Base-by-base conservation (phyloP, 2,797 vertebrate genomes). In the Pangasius mekongensis region DNA sequence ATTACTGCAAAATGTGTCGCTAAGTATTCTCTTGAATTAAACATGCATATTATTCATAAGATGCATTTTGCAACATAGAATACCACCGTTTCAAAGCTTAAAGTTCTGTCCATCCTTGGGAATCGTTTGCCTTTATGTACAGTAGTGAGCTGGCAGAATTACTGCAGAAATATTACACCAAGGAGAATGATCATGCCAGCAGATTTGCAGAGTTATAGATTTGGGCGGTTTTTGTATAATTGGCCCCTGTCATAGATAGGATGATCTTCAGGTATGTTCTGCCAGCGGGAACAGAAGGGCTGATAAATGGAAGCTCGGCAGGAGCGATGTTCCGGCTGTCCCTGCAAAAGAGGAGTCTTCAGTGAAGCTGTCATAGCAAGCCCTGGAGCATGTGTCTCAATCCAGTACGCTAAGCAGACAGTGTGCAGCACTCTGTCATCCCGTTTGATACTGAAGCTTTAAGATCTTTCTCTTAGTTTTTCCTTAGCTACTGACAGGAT, bases 21-120 rank as follows among this genome's bases (percentile, higher is more conserved):
- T 84, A 67, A 84, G 13, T 52, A 22, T 69, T 67, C 47, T 47
- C 90, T 91, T 84, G 88, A 78, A 81, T 93, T 93, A 84, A 36
- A 13, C 27, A 9, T 36, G 47, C n/a, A 7, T 33, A 69, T 84
- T 52, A 84, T 69, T 84, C 82, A 30, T 0, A 52, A 49, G 64
- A 33, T 13, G 58, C 39, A 3, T 91, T 90, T 89, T 87, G 91
- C 95, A 93, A 95, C 94, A 22, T 69, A 1, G 22, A 95, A 93
- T 92, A 91, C 92, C 86, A 92, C 85, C 88, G 86, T 93, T 95
- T 93, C 94, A 92, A 94, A 93, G 93, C n/a, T 10, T 22, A 0
- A 52, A 52, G 91, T 94, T 91, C 89, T 76, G 36, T 81, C 88
- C 83, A 77, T n/a, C 47, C 58, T 86, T 86, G 27, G 24, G 73